Evolutionary conservation across 2,888 invertebrate genomes (phyloP), one percentile per base, ranked within the genome.

Genomic region (Caenorhabditis macrosperma): DNA sequence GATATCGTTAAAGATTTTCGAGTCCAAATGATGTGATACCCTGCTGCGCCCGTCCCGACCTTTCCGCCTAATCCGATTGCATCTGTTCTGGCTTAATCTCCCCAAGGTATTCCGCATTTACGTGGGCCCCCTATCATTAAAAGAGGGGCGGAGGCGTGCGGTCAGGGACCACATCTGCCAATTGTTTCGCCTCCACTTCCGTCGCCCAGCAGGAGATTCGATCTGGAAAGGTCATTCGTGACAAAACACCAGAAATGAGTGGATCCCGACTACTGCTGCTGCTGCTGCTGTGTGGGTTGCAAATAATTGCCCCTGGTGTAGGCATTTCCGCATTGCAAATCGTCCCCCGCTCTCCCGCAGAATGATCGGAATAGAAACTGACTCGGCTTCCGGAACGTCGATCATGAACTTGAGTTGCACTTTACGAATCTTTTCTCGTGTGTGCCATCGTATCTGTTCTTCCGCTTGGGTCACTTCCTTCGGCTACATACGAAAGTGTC

Each of bases 401-500:
- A 24, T 7, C 41, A 3, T 17, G 24, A 22, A 48, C 22, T 24
- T 48, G 7, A 24, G 9, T 5, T 60, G 50, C 30, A 41, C 30
- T 54, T 52, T 52, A 60, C 20, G 12, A 30, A 1, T 15, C 26
- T 20, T 48, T 46, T 54, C 41, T 41, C 33, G 41, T 15, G 30
- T 30, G 48, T 44, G 61, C 55, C 48, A 48, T 63, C 72, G 72
- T 63, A 72, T 74, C 59, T 64, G 74, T 74, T 38, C 59, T 74
- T 74, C 74, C 74, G 74, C 64, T 64, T 74, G 44, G 48, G 64
- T 74, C 74, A 74, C 44, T 74, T 74, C 74, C 74, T 48, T 52
- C 64, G 41, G 20, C 64, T 55, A 64, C 64, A 64, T 64, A 57
- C 64, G 66, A 64, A 74, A 64, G 74, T 74, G 74, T 74, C 64